These are phyloP conservation scores for Sebastolobus altivelis DNA, from an alignment of 2,797 vertebrate species.

Conservation along the genomic window DNA sequence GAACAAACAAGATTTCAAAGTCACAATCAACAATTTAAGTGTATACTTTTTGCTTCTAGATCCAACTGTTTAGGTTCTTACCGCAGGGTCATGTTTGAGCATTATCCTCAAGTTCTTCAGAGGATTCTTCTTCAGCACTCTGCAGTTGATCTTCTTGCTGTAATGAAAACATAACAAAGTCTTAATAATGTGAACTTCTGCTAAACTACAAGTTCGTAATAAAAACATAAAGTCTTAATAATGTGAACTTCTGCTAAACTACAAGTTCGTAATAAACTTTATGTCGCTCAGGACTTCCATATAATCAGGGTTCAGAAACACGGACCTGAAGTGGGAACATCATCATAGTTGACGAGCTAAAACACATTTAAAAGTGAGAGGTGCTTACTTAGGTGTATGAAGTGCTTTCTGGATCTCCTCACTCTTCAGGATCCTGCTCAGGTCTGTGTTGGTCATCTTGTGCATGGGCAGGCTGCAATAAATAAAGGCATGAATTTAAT, in stretches of 20 bases:
- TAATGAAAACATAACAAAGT: slow-evolving; percentile 22
- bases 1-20: not conserved
- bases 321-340: slow-evolving; percentile 85
- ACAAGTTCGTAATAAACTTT: too few relatives aligned
- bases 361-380: not conserved
- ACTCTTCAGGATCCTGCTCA: slow-evolving; percentile 95
- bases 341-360: slow-evolving; percentile 68
- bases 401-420: slow-evolving; percentile 96
- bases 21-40: not conserved
- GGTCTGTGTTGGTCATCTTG: slow-evolving; percentile 98
- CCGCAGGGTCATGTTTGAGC: slow-evolving; percentile 91
- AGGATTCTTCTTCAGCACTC: slow-evolving; percentile 98
- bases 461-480: slow-evolving; percentile 93
- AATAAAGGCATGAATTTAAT: not conserved
- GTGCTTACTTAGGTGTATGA: slow-evolving; percentile 88
- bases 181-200: slow-evolving; percentile 1
- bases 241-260: not conserved
- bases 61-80: slow-evolving; percentile 71
- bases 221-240: slow-evolving; percentile 75
- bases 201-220: slow-evolving; percentile 28
- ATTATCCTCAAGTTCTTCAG: slow-evolving; percentile 97
- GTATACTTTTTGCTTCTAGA: not conserved
- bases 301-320: slow-evolving; percentile 87
- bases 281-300: slow-evolving; percentile 80
- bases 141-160: slow-evolving; percentile 94